A percentile compares a stretch with the other conserved stretches of the same genome.
phyloP scores from a whole-genome alignment of 2,113 vertebrate species.

The Nannobrachium achirus region DNA sequence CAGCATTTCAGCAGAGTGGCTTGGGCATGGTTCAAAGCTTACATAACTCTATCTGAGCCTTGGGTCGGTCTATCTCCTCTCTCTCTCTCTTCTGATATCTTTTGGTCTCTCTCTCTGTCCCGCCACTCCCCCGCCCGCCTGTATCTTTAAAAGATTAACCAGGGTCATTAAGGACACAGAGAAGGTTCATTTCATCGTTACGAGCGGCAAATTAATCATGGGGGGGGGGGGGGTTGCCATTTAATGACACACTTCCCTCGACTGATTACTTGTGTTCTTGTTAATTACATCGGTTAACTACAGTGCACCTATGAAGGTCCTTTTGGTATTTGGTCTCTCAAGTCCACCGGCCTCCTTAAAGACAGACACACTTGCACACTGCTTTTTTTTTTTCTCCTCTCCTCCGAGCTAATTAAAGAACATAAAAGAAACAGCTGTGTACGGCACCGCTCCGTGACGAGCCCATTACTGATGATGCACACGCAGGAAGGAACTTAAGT shows the following conservation, averaged over 20 bases:
- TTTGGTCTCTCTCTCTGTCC: slow-evolving; percentile 14
- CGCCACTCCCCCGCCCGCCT: slow-evolving; percentile 41
- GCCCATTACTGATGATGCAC: slow-evolving; percentile 59
- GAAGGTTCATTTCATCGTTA: slow-evolving; percentile 84
- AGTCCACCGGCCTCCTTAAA: slow-evolving; percentile 68
- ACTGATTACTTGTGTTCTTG: slow-evolving; percentile 86
- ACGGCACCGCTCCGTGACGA: slow-evolving; percentile 44
- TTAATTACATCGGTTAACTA: slow-evolving; percentile 87
- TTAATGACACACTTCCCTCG: slow-evolving; percentile 86
- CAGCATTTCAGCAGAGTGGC: slow-evolving; percentile 10
- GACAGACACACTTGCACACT: slow-evolving; percentile 58
- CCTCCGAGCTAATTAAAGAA: slow-evolving; percentile 75
- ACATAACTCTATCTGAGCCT: slow-evolving; percentile 34
- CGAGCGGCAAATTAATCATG: slow-evolving; percentile 89
- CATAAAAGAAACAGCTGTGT: slow-evolving; percentile 78
- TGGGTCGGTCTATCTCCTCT: slow-evolving; percentile 8
- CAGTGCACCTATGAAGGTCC: slow-evolving; percentile 76
- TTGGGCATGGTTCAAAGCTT: slow-evolving; percentile 18
- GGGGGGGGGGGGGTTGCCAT: slow-evolving; percentile 78
- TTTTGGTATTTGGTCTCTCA: slow-evolving; percentile 71
- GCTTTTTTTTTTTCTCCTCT: slow-evolving; percentile 67
- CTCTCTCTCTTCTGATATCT: slow-evolving; percentile 32
- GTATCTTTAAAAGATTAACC: slow-evolving; percentile 86
- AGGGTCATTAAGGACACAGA: slow-evolving; percentile 85
- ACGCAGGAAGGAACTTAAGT: slow-evolving; percentile 62